Conservation (phyloP, 64 coral and sea anemone species). For the Hydrozoanthus tunicans region DNA sequence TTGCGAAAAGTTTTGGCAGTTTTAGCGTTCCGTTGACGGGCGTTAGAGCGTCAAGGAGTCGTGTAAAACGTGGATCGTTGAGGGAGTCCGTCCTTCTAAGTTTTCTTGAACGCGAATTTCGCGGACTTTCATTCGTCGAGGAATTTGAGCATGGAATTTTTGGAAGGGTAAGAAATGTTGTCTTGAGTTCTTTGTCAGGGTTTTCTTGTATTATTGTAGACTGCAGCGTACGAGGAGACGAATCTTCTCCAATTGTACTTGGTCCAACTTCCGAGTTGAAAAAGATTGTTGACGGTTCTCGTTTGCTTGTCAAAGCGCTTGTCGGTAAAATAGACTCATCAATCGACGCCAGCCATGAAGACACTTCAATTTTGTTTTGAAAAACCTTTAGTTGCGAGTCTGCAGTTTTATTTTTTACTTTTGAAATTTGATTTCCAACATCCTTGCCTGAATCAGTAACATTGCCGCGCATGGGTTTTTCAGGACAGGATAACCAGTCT, state of each 20-base stretch:
- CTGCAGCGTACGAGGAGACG: background rate
- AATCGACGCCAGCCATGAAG: slow-evolving; percentile 5
- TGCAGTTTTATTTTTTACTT: background rate
- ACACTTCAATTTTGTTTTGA: background rate
- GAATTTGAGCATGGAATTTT: slow-evolving; percentile 21
- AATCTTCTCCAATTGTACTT: background rate
- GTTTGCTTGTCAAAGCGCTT: background rate
- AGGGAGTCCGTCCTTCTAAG: background rate
- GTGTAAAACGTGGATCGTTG: slow-evolving; percentile 17
- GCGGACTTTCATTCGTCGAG: background rate
- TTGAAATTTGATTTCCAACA: background rate
- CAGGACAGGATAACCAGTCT: background rate
- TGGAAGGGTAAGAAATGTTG: slow-evolving; percentile 1
- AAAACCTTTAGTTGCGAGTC: background rate
- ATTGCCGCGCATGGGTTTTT: no score
- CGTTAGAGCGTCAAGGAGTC: background rate
- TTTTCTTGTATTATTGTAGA: background rate
- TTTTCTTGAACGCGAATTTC: slow-evolving; percentile 20
- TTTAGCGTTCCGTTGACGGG: slow-evolving; percentile 1
- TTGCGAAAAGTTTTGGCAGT: background rate
- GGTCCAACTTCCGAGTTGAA: background rate
- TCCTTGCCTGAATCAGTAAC: background rate
- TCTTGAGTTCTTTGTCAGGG: background rate
- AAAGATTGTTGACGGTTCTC: background rate
- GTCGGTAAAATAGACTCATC: background rate